phyloP scores from a whole-genome alignment of 2,113 vertebrate species.

The Acrocephalus arundinaceus region DNA sequence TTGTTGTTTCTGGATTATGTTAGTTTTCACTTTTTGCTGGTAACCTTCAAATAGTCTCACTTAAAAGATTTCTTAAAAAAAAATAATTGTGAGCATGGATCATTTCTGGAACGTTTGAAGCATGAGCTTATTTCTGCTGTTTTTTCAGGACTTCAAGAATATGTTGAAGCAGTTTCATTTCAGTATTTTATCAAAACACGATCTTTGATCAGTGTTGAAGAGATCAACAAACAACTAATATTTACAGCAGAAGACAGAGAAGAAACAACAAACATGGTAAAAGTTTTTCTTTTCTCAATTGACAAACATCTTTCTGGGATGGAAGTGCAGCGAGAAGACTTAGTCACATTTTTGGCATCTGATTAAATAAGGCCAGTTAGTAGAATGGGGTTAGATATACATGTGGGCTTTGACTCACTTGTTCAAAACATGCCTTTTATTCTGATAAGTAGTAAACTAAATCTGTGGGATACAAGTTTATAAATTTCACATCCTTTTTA shows the following conservation, averaged over 20 bases:
- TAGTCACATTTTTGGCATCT: conserved; percentile 8
- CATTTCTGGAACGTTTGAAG: background rate
- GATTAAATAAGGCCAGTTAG: conserved; percentile 7
- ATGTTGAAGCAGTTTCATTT: conserved; percentile 94
- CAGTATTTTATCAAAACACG: conserved; percentile 93
- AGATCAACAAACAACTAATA: conserved; percentile 90
- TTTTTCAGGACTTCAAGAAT: conserved; percentile 91
- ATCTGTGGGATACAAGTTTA: background rate
- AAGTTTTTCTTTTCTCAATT: conserved; percentile 27
- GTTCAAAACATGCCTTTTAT: conserved; percentile 6
- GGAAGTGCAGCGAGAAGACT: background rate
- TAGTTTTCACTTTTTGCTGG: background rate
- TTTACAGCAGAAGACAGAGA: conserved; percentile 80
- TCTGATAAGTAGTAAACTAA: conserved; percentile 8
- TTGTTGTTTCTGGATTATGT: background rate
- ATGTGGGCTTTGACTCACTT: background rate
- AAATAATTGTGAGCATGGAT: background rate
- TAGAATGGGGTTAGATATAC: background rate
- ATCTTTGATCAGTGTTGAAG: conserved; percentile 90
- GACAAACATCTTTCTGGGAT: background rate
- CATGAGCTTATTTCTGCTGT: background rate
- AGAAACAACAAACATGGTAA: conserved; percentile 73
- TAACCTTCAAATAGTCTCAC: background rate
- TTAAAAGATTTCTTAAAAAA: background rate
- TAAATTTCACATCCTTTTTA: conserved; percentile 5